A percentile compares a stretch with the other conserved stretches of the same genome.
phyloP scores from a whole-genome alignment of 2,888 invertebrate species.

The Zygothrica quintamaculata region DNA sequence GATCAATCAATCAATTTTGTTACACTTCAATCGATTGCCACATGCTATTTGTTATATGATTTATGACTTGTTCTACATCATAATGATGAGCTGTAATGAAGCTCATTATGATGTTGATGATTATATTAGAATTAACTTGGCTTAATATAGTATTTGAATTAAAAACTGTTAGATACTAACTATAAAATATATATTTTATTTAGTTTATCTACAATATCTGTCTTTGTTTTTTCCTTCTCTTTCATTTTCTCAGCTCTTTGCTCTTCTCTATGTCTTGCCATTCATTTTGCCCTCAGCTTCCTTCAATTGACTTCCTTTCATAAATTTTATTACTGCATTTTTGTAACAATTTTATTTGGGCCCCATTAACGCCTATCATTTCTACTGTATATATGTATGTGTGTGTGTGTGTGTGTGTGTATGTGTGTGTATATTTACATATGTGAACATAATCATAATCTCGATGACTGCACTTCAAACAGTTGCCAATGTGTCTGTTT shows the following conservation, averaged over 20 bases:
- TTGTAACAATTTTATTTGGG: slow-evolving; percentile 1
- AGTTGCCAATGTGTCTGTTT: slow-evolving; percentile 81
- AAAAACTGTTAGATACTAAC: too few species aligned
- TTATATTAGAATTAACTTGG: too few species aligned
- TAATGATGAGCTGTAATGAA: too few species aligned
- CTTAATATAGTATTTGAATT: too few species aligned
- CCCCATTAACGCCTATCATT: slow-evolving; percentile 25
- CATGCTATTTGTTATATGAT: slow-evolving; percentile 11
- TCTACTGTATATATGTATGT: background rate
- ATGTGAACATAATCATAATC: slow-evolving; percentile 57
- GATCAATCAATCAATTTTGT: slow-evolving; percentile 64
- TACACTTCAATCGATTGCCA: slow-evolving; percentile 31
- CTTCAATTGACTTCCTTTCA: slow-evolving; percentile 38
- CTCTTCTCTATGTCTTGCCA: background rate
- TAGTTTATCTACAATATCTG: too few species aligned
- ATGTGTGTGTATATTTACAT: background rate
- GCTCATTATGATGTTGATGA: too few species aligned
- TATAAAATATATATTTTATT: too few species aligned
- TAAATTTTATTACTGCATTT: slow-evolving; percentile 14
- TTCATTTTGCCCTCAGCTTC: background rate
- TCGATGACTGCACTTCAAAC: slow-evolving; percentile 78
- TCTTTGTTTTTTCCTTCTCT: too few species aligned
- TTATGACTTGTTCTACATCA: slow-evolving; percentile 8
- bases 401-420: background rate
- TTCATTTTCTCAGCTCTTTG: background rate